These are phyloP conservation scores for Griposia aprilina DNA, from an alignment of 2,888 invertebrate genomes.

Conservation along the genomic window DNA sequence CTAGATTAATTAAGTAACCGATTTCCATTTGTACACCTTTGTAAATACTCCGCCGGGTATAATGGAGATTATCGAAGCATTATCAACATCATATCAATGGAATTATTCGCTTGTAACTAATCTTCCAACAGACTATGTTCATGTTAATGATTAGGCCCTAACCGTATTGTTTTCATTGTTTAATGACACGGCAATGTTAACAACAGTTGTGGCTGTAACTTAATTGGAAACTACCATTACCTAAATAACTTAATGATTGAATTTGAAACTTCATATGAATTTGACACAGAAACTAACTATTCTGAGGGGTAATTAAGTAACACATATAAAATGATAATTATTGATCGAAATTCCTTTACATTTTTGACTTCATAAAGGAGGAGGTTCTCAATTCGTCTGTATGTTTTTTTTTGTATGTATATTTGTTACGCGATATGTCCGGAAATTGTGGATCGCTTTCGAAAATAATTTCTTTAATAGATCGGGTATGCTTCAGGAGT, in stretches of 20 bases:
- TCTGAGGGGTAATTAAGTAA: too few relatives aligned
- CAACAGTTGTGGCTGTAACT: conserved; percentile 3
- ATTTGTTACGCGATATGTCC: too few relatives aligned
- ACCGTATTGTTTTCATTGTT: conserved; percentile 32
- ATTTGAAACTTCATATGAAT: conserved; percentile 15
- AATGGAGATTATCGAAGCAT: conserved; percentile 7
- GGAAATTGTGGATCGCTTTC: too few relatives aligned
- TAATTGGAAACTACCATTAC: conserved; percentile 24
- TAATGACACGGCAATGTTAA: conserved; percentile 22
- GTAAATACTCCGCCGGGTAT: not conserved
- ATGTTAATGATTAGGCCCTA: not conserved
- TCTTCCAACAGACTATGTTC: conserved; percentile 29
- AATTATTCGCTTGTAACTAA: conserved; percentile 43
- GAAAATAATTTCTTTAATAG: too few relatives aligned
- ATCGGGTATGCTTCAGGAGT: too few relatives aligned
- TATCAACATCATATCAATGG: conserved; percentile 24
- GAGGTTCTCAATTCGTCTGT: too few relatives aligned
- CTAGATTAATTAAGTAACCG: not conserved
- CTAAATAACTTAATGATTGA: not conserved
- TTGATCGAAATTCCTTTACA: too few relatives aligned
- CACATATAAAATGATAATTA: too few relatives aligned
- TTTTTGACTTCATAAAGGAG: too few relatives aligned
- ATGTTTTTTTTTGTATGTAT: too few relatives aligned
- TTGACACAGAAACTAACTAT: not conserved
- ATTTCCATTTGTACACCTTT: not conserved